These are phyloP conservation scores for Ficedula albicollis DNA, from an alignment of 2,797 vertebrate genomes.

Conservation along the genomic window DNA sequence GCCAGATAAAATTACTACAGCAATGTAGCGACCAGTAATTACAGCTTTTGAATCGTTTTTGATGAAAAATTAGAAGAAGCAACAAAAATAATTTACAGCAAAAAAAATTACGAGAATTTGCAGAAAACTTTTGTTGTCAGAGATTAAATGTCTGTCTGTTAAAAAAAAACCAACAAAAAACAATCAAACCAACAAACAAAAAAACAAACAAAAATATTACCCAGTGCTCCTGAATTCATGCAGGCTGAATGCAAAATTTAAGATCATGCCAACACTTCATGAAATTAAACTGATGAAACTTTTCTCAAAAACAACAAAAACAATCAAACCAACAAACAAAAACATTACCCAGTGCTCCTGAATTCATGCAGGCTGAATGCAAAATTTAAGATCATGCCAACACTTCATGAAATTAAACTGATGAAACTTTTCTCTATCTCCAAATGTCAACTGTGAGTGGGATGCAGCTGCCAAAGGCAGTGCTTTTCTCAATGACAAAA, in stretches of 20 bases:
- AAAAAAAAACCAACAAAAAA: neutral
- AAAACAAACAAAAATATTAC: neutral
- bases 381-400: neutral
- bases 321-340: neutral
- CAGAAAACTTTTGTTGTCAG: neutral
- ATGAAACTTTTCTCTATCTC: neutral
- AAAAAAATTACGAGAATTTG: neutral
- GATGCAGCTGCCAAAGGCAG: neutral
- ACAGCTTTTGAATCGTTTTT: neutral
- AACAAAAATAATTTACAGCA: neutral
- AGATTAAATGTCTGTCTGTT: neutral
- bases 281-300: conserved; percentile 5
- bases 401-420: neutral
- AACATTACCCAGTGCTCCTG: neutral
- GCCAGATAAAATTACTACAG: neutral
- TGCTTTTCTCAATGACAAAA: neutral
- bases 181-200: neutral
- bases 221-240: neutral
- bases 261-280: neutral
- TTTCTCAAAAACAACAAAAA: neutral
- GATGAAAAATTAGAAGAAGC: neutral
- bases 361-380: neutral
- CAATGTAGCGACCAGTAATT: neutral
- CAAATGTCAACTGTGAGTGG: neutral
- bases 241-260: neutral